Percentiles rank a stretch among this genome's conserved stretches.
These are phyloP conservation scores for Metaphire vulgaris DNA, from an alignment of 1,140 invertebrate genomes.

Conservation along the genomic window DNA sequence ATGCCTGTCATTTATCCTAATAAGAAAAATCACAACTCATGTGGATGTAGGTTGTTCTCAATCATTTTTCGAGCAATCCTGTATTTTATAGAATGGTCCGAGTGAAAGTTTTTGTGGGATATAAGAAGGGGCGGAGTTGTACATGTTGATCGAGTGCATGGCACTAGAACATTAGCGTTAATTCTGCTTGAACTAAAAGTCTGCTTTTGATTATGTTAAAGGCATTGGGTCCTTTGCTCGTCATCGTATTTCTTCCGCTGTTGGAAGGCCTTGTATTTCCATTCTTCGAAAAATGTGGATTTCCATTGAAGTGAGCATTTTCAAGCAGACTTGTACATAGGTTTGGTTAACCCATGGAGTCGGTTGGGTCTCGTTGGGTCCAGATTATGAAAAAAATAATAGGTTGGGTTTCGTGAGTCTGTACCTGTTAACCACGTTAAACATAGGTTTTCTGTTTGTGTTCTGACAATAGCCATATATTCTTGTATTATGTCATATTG, in stretches of 20 bases:
- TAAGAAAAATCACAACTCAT: not conserved
- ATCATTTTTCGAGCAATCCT: no score
- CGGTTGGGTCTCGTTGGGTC: no score
- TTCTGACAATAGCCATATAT: no score
- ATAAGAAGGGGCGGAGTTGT: not conserved
- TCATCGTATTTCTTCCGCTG: constrained; percentile 77
- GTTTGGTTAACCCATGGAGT: no score
- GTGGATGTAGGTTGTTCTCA: not conserved
- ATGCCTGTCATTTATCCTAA: not conserved
- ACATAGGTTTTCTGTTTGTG: no score
- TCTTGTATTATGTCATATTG: no score
- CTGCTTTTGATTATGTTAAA: constrained; percentile 26
- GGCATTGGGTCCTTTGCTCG: constrained; percentile 71
- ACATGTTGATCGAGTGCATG: not conserved
- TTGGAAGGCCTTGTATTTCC: constrained; percentile 69
- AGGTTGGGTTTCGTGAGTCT: no score
- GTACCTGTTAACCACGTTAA: no score
- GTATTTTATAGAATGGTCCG: not conserved
- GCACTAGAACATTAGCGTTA: no score
- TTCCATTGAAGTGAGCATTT: not conserved
- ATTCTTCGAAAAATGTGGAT: constrained; percentile 41
- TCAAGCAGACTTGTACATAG: no score
- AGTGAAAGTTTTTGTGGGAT: not conserved
- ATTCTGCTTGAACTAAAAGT: no score
- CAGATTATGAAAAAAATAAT: no score